Evolutionary conservation across 2,113 vertebrate species (phyloP).

Genomic region (Lophotis ruficrista): DNA sequence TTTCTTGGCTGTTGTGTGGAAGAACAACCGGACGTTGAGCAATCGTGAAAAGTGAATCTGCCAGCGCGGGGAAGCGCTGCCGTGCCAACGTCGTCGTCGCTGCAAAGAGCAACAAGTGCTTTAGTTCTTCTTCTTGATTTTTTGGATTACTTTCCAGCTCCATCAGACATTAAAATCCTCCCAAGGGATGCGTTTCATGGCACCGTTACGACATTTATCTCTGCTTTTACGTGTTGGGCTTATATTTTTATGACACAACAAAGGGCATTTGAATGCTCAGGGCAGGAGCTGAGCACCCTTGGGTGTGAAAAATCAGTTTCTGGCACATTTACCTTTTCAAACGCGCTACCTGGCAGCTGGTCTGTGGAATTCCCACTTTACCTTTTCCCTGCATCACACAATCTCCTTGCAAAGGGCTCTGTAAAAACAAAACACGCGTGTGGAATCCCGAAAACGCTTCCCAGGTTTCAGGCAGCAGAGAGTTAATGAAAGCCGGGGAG

Average conservation of each 20-base stretch:
- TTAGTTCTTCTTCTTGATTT: not conserved
- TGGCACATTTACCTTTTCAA: not conserved
- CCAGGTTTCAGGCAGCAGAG: not conserved
- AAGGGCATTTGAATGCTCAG: no score
- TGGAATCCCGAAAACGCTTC: not conserved
- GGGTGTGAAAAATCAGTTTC: not conserved
- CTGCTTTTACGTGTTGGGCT: no score
- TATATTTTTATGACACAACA: no score
- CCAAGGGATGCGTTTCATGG: rapidly evolving
- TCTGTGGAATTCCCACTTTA: not conserved
- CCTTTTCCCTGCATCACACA: not conserved
- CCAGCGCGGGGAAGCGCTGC: not conserved
- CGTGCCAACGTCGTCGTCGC: not conserved
- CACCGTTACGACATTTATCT: not conserved
- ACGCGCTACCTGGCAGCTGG: not conserved
- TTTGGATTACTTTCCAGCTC: not conserved
- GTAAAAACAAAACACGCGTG: rapidly evolving
- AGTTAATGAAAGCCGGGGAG: not conserved
- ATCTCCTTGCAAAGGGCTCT: not conserved
- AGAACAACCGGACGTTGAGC: no score
- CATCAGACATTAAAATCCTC: not conserved
- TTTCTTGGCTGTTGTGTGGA: no score
- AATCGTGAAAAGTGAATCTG: not conserved
- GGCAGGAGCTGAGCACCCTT: no score
- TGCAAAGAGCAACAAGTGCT: not conserved